Conservation (phyloP, 2,797 vertebrate genomes). For the Bradypodion ventrale region DNA sequence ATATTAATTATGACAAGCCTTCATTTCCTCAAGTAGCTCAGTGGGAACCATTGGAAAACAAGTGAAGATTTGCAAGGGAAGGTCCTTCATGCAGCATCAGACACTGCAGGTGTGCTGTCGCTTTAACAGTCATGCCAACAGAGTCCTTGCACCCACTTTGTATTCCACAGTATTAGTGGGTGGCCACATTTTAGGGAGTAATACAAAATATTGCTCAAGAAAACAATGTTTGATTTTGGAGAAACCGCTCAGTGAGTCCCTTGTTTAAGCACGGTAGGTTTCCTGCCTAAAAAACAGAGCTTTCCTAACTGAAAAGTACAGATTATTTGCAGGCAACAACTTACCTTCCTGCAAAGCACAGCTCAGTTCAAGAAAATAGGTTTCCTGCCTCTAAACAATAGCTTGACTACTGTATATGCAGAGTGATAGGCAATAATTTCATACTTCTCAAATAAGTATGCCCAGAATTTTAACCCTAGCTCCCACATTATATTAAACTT, state of each 20-base stretch:
- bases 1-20: neutral
- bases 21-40: neutral
- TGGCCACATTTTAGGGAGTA: neutral
- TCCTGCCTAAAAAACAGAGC: no score
- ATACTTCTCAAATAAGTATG: neutral
- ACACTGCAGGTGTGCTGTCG: neutral
- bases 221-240: neutral
- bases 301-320: neutral
- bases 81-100: neutral
- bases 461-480: neutral
- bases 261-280: no score
- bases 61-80: neutral
- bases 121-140: neutral
- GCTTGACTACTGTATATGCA: neutral
- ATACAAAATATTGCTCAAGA: neutral
- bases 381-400: neutral
- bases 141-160: neutral
- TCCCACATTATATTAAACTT: neutral
- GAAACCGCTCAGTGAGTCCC: neutral
- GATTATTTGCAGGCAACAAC: neutral
- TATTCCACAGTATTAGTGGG: neutral
- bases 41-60: neutral
- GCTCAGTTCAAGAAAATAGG: neutral
- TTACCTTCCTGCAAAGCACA: neutral
- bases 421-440: neutral